phyloP scores from a whole-genome alignment of 2,113 vertebrate genomes.

The Strix aluco region DNA sequence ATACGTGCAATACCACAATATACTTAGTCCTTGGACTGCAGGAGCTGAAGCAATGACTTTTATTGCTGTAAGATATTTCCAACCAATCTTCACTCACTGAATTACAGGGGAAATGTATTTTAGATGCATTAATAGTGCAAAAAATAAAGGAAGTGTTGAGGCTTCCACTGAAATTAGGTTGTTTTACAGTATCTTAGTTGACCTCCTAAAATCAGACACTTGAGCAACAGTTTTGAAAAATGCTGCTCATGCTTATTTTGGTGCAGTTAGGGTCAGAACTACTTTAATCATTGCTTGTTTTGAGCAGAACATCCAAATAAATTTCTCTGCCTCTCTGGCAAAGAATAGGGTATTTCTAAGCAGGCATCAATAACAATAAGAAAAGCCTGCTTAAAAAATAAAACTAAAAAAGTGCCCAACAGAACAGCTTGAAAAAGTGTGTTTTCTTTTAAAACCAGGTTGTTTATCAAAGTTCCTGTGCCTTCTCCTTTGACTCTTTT shows the following conservation, averaged over 20 bases:
- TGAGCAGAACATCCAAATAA: background rate
- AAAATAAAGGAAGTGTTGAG: background rate
- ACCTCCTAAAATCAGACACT: background rate
- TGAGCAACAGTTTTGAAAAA: background rate
- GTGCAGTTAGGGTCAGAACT: background rate
- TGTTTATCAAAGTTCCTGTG: background rate
- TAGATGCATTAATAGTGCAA: background rate
- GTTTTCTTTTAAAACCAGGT: background rate
- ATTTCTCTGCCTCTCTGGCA: background rate
- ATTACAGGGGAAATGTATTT: background rate
- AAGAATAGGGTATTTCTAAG: background rate
- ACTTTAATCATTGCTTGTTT: background rate
- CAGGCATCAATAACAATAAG: background rate
- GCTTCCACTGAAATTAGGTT: background rate
- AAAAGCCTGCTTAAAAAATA: background rate
- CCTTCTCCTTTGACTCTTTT: background rate
- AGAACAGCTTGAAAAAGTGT: background rate
- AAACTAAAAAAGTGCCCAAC: background rate
- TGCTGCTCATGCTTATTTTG: background rate
- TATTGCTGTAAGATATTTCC: background rate
- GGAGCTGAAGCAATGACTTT: background rate
- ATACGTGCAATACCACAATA: background rate
- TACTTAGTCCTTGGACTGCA: background rate
- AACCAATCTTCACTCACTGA: background rate
- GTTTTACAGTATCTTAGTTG: background rate